phyloP scores from a whole-genome alignment of 2,797 vertebrate genomes.

The Otolemur crassicaudatus region DNA sequence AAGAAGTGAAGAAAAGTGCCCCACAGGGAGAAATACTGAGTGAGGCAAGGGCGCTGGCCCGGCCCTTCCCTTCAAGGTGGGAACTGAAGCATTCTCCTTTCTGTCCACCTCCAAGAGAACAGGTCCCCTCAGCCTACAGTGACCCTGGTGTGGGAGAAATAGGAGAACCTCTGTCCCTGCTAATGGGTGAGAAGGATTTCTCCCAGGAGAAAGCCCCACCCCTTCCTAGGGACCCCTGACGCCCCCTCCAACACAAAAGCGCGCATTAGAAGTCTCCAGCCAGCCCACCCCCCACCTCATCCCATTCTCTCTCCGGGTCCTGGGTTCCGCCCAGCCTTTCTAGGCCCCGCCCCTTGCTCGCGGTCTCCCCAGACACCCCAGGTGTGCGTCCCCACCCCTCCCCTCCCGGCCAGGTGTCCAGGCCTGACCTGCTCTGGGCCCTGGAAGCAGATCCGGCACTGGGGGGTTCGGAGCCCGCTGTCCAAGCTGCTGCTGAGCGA shows the following conservation, averaged over 20 bases:
- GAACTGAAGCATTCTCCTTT: neutral
- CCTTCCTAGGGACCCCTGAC: neutral
- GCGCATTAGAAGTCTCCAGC: neutral
- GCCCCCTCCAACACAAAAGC: neutral
- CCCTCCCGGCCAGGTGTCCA: neutral
- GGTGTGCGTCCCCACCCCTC: constrained; percentile 58
- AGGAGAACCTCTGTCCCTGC: neutral
- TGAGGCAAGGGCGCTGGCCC: neutral
- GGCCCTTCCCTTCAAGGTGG: constrained; percentile 8
- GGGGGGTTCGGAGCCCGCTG: constrained; percentile 94
- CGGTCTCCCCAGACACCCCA: constrained; percentile 15
- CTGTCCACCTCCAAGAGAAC: neutral
- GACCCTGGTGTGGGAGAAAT: neutral
- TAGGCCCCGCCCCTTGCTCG: constrained; percentile 58
- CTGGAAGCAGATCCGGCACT: constrained; percentile 97
- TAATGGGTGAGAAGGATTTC: neutral
- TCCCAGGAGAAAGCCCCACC: constrained; percentile 30
- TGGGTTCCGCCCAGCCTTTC: constrained; percentile 29
- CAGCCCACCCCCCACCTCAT: neutral
- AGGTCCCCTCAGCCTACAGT: neutral
- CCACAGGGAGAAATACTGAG: constrained; percentile 11
- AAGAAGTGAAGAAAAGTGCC: constrained; percentile 45
- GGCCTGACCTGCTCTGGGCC: constrained; percentile 94
- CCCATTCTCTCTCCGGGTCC: neutral
- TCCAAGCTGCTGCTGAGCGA: constrained; percentile 94